Evolutionary conservation across 2,888 invertebrate species (phyloP), one percentile per base, ranked within the genome.

Genomic region (Piscicola geometra): DNA sequence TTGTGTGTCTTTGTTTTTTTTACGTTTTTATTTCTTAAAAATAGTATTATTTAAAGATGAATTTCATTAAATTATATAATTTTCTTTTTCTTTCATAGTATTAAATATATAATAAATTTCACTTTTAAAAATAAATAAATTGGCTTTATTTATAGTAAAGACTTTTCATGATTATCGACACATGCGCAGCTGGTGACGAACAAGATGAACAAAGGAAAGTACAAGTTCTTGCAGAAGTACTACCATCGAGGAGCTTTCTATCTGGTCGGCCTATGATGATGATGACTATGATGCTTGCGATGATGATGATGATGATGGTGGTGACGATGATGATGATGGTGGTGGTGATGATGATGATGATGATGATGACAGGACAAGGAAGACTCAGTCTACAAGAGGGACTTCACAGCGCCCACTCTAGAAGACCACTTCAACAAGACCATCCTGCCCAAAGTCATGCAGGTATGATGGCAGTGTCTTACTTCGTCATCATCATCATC

Each of bases 391-490:
- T 91, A 91, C 83, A 94, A 93, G 84, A 90, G 95, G 81, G 95
- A 98, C 84, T 96, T 94, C 86, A 93, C 96, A 0, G 92, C 93
- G 76, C 92, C 97, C 0, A 99, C 99, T 0, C 86, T 99, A 82
- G 99, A 99, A 82, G 99, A 99, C 89, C 96, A 97, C 86, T 99
- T 99, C 85, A 96, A 99, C 85, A 99, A 99, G 87, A 95, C 97
- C 36, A 93, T 98, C 80, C 86, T 99, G 78, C 99, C 99, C 0
- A 97, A 98, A 88, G 98, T 99, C 81, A 99, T 99, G 98, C 98
- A 98, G 90, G 89, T 89, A 81, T 77, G 82, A n/a, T n/a, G n/a
- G n/a, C n/a, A n/a, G n/a, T n/a, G n/a, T n/a, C 41, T 41, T 41
- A 41, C 41, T 15, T 9, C 41, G 5, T 9, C 15, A 41, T 41